Conservation (phyloP, 2,113 vertebrate genomes). For the Hiodon alosoides region DNA sequence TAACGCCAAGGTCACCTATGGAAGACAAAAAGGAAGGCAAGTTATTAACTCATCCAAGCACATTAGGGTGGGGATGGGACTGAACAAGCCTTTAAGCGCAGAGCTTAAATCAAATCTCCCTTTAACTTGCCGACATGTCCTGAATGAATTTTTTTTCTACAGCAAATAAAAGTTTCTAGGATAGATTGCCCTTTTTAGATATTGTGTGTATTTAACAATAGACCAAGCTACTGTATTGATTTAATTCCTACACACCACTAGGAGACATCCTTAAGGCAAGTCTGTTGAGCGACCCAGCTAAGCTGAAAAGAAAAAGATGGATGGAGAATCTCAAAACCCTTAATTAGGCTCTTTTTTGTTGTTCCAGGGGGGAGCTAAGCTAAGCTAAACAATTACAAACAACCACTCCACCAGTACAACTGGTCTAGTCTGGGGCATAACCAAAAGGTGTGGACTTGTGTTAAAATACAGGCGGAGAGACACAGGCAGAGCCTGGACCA, state of each 20-base stretch:
- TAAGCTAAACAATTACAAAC: too few species aligned
- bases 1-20: slow-evolving; percentile 70
- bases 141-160: too few species aligned
- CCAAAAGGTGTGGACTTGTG: too few species aligned
- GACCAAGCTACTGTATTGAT: too few species aligned
- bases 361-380: slow-evolving; percentile 39
- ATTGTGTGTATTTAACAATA: too few species aligned
- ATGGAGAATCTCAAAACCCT: slow-evolving; percentile 27
- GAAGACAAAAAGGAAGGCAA: background rate
- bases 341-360: slow-evolving; percentile 19
- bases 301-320: slow-evolving; percentile 39
- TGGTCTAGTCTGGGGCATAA: background rate
- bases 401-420: slow-evolving; percentile 19
- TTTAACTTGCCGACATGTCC: too few species aligned
- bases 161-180: too few species aligned
- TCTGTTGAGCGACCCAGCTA: background rate
- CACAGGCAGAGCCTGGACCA: slow-evolving; percentile 20
- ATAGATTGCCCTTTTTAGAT: too few species aligned
- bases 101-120: too few species aligned
- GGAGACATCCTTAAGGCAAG: background rate
- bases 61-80: background rate
- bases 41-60: background rate
- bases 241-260: too few species aligned
- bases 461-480: background rate
- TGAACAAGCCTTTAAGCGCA: background rate